Evolutionary conservation across 2,888 invertebrate species (phyloP), one percentile per base, ranked within the genome.

Genomic region (Drosophila barbarae): DNA sequence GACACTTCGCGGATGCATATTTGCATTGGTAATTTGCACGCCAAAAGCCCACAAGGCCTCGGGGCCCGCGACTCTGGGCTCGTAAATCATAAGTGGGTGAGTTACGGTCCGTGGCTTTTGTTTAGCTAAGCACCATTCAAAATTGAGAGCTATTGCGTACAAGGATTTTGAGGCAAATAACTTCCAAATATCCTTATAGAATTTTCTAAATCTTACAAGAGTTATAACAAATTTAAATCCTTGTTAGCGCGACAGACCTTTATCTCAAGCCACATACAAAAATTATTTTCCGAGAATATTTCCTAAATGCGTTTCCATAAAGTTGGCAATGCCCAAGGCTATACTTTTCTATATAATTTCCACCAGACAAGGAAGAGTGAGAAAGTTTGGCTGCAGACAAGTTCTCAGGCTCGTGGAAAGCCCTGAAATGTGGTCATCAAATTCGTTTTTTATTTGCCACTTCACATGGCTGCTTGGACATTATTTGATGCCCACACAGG

Each of bases 401-500:
- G 59, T 73, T 76, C 76, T 72, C 72, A 79, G 65, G 72, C 57
- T 51, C 66, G 50, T 64, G 9, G 18, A 36, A 36, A 36, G 30
- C 69, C 77, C 73, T 78, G 57, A 75, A 60, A 38, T 63, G 53
- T 42, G 51, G 58, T 34, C 60, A 34, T 64, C 49, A 79, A 79
- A 67, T 60, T 68, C 47, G 28, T 30, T 54, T 55, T 64, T 68
- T 65, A 61, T 71, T 57, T 23, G 52, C 52, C 63, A 64, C 75
- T 82, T 80, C 80, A 82, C 71, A 71, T 68, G 64, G 34, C 65
- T 74, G 50, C 21, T 55, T 59, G 69, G 36, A 57, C 69, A 57
- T 49, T 79, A 67, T 78, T 79, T 72, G 74, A 67, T 82, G 84
- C 82, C 81, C 84, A 82, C 82, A 84, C 82, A 79, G 72, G 77